A percentile compares a stretch with the other conserved stretches of the same genome.
These are phyloP conservation scores for Netta rufina DNA, from an alignment of 2,797 vertebrate species.

Conservation along the genomic window DNA sequence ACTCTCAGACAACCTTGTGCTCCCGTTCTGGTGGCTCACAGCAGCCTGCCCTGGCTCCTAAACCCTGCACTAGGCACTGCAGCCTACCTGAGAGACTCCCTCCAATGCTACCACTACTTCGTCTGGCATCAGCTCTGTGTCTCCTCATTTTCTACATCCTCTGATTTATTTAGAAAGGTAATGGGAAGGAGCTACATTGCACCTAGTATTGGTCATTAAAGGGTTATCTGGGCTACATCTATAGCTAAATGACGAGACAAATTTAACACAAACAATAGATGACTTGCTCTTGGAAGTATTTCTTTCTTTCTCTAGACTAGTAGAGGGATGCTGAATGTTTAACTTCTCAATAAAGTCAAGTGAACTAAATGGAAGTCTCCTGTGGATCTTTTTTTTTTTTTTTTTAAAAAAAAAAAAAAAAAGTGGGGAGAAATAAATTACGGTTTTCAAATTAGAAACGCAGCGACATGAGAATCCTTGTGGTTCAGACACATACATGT, in stretches of 20 bases:
- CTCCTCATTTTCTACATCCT: background rate
- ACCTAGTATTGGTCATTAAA: background rate
- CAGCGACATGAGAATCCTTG: background rate
- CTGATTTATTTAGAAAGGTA: background rate
- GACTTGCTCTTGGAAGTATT: background rate
- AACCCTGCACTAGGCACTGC: background rate
- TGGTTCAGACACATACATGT: background rate
- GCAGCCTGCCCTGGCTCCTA: background rate
- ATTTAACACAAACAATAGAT: rapidly evolving
- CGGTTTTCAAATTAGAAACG: background rate
- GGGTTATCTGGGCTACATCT: background rate
- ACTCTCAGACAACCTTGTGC: background rate
- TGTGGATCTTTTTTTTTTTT: background rate
- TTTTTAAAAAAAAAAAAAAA: too few species aligned
- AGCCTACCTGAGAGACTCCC: background rate
- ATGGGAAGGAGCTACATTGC: background rate
- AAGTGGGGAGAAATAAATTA: background rate
- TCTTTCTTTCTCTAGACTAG: background rate
- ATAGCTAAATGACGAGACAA: background rate
- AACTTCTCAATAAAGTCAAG: background rate
- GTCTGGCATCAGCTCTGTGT: background rate
- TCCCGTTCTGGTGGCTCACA: background rate
- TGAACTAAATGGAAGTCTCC: background rate
- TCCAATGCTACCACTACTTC: background rate
- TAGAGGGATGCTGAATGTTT: background rate